These are phyloP conservation scores for Garrulus glandarius DNA, from an alignment of 2,797 vertebrate species.

Conservation along the genomic window DNA sequence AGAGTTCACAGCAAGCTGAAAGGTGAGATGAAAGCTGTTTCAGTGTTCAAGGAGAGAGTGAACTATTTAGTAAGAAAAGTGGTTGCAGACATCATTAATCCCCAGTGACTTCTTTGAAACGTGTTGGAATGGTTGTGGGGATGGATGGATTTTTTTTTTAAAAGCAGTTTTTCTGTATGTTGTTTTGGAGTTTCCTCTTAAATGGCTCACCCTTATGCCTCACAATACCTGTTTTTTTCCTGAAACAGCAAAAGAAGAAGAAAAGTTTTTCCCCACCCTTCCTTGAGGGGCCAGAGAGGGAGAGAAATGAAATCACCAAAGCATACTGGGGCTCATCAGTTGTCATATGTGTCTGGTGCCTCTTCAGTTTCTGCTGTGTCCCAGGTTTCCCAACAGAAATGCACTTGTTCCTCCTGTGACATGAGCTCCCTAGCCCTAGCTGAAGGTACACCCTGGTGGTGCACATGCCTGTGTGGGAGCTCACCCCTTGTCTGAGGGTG, in stretches of 20 bases:
- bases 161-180: not conserved
- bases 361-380: not conserved
- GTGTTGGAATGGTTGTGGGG: not conserved
- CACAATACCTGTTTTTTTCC: not conserved
- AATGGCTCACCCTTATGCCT: not conserved
- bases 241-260: not conserved
- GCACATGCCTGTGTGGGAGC: fast-evolving
- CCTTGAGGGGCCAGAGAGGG: not conserved
- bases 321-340: not conserved
- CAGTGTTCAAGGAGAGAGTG: not conserved
- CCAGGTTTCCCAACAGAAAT: not conserved
- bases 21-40: not conserved
- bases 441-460: not conserved
- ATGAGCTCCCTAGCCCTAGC: fast-evolving
- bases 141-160: not conserved
- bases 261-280: not conserved
- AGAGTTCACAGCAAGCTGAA: not conserved
- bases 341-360: not conserved
- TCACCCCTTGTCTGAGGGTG: not conserved
- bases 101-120: not conserved
- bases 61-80: not conserved
- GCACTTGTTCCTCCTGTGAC: not conserved
- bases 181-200: not conserved
- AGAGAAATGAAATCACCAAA: not conserved
- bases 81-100: not conserved